Percentiles rank a stretch among this genome's conserved stretches.
These are phyloP conservation scores for Phlogophora meticulosa DNA, from an alignment of 2,888 invertebrate genomes.

Conservation along the genomic window DNA sequence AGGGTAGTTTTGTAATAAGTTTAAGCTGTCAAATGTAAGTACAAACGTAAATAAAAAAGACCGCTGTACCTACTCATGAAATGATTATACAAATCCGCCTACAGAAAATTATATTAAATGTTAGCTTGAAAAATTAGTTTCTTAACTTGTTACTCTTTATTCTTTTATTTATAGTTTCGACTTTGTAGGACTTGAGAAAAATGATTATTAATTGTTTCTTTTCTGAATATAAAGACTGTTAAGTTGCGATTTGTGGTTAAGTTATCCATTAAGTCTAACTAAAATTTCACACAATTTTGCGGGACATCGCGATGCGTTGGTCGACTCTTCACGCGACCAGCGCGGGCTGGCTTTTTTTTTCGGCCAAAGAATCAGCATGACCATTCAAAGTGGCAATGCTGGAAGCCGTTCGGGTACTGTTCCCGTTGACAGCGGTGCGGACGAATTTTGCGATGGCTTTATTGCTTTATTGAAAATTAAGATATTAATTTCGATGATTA, in stretches of 20 bases:
- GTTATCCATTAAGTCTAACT: too few relatives aligned
- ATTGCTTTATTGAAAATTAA: too few relatives aligned
- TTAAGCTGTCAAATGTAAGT: neutral
- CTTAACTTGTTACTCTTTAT: conserved; percentile 8
- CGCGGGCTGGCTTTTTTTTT: too few relatives aligned
- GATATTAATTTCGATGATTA: too few relatives aligned
- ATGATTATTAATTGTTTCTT: neutral
- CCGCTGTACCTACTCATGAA: neutral
- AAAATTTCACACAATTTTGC: neutral
- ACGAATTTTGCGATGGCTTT: too few relatives aligned
- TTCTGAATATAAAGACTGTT: neutral
- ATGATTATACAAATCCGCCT: neutral
- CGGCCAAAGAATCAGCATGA: too few relatives aligned
- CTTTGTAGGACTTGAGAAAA: neutral
- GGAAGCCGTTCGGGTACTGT: too few relatives aligned
- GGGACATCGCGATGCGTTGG: too few relatives aligned
- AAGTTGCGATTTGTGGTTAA: too few relatives aligned
- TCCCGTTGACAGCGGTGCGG: too few relatives aligned
- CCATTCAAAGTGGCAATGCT: too few relatives aligned
- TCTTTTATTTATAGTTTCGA: conserved; percentile 6
- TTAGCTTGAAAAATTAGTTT: conserved; percentile 1
- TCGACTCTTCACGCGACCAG: too few relatives aligned
- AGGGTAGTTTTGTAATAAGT: neutral
- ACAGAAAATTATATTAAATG: neutral
- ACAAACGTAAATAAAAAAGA: neutral